Percentiles rank a stretch among this genome's conserved stretches.
Evolutionary conservation across 2,888 invertebrate genomes (phyloP).

Genomic region (Conchocele bisecta): DNA sequence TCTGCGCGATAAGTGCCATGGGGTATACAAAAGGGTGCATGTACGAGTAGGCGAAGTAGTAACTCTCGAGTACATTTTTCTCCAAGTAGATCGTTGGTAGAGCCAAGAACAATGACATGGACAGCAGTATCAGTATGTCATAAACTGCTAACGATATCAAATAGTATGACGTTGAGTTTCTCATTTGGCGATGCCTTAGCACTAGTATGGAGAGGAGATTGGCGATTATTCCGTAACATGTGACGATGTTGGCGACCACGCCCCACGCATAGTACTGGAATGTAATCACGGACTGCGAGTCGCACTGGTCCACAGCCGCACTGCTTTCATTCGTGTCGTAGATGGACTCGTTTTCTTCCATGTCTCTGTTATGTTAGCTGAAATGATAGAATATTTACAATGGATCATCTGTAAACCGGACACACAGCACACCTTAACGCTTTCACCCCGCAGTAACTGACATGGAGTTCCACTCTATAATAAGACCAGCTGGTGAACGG

Average conservation of each 20-base stretch:
- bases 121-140: constrained; percentile 93
- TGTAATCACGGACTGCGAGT: constrained; percentile 36
- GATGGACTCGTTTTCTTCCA: no score
- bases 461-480: no score
- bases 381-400: no score
- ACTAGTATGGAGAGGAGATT: constrained; percentile 81
- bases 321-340: constrained; percentile 7
- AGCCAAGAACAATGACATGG: constrained; percentile 79
- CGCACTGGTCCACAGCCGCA: constrained; percentile 21
- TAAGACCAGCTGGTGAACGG: no score
- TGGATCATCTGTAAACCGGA: no score
- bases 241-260: constrained; percentile 93
- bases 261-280: constrained; percentile 89
- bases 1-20: constrained; percentile 93
- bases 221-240: constrained; percentile 87
- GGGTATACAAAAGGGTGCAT: constrained; percentile 90
- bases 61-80: constrained; percentile 90
- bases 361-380: no score
- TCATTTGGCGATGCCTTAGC: constrained; percentile 90
- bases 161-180: constrained; percentile 96
- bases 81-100: constrained; percentile 73
- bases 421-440: no score
- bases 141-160: constrained; percentile 96
- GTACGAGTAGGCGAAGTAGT: constrained; percentile 90
- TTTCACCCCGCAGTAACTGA: no score